Conservation (phyloP, 2,113 vertebrate genomes). For the Cathartes aura region DNA sequence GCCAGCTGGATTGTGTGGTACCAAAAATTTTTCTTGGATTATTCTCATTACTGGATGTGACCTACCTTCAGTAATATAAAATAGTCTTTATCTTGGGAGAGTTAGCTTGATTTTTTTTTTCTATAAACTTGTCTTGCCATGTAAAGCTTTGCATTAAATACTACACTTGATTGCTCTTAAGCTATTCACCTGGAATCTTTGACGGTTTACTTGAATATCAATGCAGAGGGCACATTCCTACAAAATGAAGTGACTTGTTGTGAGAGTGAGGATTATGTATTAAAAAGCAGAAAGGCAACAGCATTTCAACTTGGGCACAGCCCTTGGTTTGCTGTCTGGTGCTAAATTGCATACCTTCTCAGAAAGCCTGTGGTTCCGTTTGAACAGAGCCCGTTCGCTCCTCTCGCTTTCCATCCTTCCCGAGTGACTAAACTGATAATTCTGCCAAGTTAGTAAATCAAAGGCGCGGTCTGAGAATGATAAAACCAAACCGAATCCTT, state of each 20-base stretch:
- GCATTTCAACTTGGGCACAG: not conserved
- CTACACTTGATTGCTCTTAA: constrained; percentile 2
- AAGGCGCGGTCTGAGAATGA: not conserved
- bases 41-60: constrained; percentile 5
- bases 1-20: constrained; percentile 35
- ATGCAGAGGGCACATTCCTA: not conserved
- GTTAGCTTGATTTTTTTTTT: not conserved
- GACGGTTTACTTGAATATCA: not conserved
- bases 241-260: not conserved
- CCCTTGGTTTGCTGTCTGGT: not conserved
- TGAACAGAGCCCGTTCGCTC: not conserved
- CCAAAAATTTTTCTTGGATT: constrained; percentile 49
- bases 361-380: not conserved
- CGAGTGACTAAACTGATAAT: not conserved
- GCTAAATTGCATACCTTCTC: not conserved
- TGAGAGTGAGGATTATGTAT: not conserved
- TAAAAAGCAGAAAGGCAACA: not conserved
- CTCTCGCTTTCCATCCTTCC: not conserved
- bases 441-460: not conserved
- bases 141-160: constrained; percentile 55
- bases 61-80: constrained; percentile 49
- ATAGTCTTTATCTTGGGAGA: constrained; percentile 28
- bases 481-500: not conserved
- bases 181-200: constrained; percentile 12
- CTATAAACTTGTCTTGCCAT: constrained; percentile 19